Evolutionary conservation across 2,888 invertebrate genomes (phyloP), one percentile per base, ranked within the genome.

Genomic region (Rambutsinella grinnellia): DNA sequence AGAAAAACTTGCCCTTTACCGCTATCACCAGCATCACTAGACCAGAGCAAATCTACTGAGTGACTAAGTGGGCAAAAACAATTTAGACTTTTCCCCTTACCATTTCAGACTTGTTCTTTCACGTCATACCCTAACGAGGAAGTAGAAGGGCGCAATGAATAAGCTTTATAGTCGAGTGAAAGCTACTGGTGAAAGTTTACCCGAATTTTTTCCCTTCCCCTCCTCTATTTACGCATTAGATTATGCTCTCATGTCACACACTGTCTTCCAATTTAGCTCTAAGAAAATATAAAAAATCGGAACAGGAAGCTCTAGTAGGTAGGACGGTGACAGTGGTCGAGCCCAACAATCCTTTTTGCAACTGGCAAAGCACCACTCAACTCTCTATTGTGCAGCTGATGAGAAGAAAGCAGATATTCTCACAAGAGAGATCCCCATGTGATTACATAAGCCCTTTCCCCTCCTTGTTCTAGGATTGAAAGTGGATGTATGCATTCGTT

Each of bases 41-140:
- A 36, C 36, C 36, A 13, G 36, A 36, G 65, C 65, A 72, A 72
- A 57, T 72, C 58, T 67, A 74, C 74, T 28, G 67, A 66, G 74
- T 36, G 36, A 36, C 36, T 36, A 13, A 36, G 36, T 36, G 36
- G 36, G 36, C 61, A 75, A 74, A 76, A 78, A 78, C 78, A 78
- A 78, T 78, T 78, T 78, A 72, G 78, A 72, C 62, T 65, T 72
- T 56, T 23, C 57, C 58, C 58, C 57, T 17, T 57, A 56, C 28
- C 57, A 63, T 26, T n/a, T 56, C n/a, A 24, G 17, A 13, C 51
- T 58, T 58, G 28, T 26, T 67, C 61, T 54, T 54, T 28, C 54
- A 54, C 53, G 54, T 26, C 54, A 54, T 61, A 61, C 62, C 61
- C 70, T 71, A 71, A 71, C 70, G 57, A 71, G 70, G 28, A 63